Conservation (phyloP, 2,113 vertebrate genomes). For the Thymallus thymallus region DNA sequence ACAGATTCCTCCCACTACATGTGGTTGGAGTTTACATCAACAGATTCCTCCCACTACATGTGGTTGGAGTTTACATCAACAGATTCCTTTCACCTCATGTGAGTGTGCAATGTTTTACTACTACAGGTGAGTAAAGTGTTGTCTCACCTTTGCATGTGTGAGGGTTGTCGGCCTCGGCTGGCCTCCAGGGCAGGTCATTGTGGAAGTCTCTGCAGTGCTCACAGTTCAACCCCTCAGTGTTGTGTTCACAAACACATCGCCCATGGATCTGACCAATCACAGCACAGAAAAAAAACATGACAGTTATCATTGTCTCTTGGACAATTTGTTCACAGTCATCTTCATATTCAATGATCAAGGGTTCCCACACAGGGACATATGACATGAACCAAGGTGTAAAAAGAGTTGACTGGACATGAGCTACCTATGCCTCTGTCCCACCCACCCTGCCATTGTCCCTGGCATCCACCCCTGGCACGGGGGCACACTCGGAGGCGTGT, state of each 20-base stretch:
- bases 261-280: slow-evolving; percentile 81
- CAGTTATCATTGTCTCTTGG: background rate
- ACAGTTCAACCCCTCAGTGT: slow-evolving; percentile 88
- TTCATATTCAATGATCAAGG: background rate
- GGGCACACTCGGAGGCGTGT: slow-evolving; percentile 77
- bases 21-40: background rate
- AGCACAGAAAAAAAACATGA: background rate
- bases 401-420: background rate
- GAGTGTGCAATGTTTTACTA: background rate
- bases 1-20: too few relatives aligned
- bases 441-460: slow-evolving; percentile 67
- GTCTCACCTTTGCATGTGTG: slow-evolving; percentile 86
- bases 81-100: background rate
- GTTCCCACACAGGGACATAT: background rate
- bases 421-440: background rate
- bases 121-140: background rate
- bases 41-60: too few relatives aligned
- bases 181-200: slow-evolving; percentile 89
- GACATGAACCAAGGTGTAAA: background rate
- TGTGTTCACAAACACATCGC: slow-evolving; percentile 89
- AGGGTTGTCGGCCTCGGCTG: slow-evolving; percentile 81
- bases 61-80: too few relatives aligned
- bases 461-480: slow-evolving; percentile 56
- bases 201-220: slow-evolving; percentile 82
- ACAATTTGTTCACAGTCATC: too few relatives aligned